These are phyloP conservation scores for Papilio xuthus DNA, from an alignment of 1,140 invertebrate species.

Conservation along the genomic window DNA sequence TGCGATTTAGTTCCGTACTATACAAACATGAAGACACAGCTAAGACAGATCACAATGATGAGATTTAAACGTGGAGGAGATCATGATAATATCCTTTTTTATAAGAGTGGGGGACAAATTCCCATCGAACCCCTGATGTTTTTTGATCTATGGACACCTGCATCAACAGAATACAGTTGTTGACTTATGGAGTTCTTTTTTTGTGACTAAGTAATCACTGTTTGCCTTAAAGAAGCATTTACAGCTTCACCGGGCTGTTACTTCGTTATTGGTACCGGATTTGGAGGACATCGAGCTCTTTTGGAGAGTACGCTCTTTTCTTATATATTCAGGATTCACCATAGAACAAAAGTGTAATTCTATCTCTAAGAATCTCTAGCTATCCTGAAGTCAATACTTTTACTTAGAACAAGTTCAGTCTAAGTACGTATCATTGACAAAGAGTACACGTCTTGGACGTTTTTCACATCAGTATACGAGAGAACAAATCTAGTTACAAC, in stretches of 20 bases:
- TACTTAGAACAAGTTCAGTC: slow-evolving; percentile 21
- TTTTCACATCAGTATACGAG: slow-evolving; percentile 32
- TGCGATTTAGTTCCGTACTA: too few relatives aligned
- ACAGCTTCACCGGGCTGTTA: too few relatives aligned
- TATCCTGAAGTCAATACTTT: slow-evolving; percentile 28
- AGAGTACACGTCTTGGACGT: slow-evolving; percentile 28
- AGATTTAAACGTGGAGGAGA: too few relatives aligned
- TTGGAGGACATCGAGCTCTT: too few relatives aligned
- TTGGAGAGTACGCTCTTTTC: not conserved
- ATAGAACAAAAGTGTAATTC: not conserved
- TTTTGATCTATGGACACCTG: not conserved
- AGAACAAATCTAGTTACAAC: slow-evolving; percentile 36
- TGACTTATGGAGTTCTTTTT: too few relatives aligned
- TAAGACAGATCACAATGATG: too few relatives aligned
- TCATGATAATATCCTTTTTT: too few relatives aligned
- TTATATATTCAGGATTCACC: not conserved
- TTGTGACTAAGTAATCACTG: too few relatives aligned
- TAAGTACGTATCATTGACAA: slow-evolving; percentile 29
- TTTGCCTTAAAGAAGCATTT: too few relatives aligned
- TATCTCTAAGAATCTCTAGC: not conserved
- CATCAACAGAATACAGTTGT: not conserved
- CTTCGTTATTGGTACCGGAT: not conserved
- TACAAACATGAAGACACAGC: too few relatives aligned
- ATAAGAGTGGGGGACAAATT: too few relatives aligned
- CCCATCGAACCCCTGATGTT: too few relatives aligned